phyloP scores from a whole-genome alignment of 2,888 invertebrate species.

The Trachelus tabidus region DNA sequence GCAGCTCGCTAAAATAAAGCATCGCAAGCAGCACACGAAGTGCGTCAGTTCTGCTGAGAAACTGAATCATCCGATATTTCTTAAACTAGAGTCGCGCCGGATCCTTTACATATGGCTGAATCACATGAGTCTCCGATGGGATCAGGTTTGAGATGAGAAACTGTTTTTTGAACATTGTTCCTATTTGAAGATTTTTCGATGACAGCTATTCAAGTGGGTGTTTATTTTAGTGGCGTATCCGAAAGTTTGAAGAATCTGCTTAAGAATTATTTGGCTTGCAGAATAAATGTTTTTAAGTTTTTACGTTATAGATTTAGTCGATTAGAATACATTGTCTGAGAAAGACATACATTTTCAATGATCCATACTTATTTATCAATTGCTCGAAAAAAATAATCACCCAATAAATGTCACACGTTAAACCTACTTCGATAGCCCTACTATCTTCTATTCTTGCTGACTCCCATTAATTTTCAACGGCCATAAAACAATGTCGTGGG shows the following conservation, averaged over 20 bases:
- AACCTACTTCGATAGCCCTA: not conserved
- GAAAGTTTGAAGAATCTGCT: not conserved
- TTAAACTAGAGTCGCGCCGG: not conserved
- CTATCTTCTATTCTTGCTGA: not conserved
- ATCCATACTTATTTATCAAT: not conserved
- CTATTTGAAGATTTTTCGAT: not conserved
- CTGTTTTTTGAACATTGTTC: not conserved
- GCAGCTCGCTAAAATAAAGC: constrained; percentile 45
- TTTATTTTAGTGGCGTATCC: not conserved
- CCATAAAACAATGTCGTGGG: not conserved
- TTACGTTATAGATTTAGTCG: not conserved
- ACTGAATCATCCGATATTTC: constrained; percentile 32
- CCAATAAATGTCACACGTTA: not conserved
- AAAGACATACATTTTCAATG: not conserved
- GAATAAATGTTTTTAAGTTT: not conserved
- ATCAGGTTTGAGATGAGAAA: not conserved
- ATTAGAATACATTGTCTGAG: not conserved
- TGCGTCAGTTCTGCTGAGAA: constrained; percentile 17
- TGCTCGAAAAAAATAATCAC: not conserved
- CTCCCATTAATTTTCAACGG: not conserved
- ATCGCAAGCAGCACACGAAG: constrained; percentile 1
- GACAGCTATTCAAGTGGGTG: not conserved
- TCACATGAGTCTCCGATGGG: not conserved
- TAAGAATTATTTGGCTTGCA: not conserved
- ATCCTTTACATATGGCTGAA: not conserved